Conservation (phyloP, 2,113 vertebrate species). For the Triplophysa rosa region DNA sequence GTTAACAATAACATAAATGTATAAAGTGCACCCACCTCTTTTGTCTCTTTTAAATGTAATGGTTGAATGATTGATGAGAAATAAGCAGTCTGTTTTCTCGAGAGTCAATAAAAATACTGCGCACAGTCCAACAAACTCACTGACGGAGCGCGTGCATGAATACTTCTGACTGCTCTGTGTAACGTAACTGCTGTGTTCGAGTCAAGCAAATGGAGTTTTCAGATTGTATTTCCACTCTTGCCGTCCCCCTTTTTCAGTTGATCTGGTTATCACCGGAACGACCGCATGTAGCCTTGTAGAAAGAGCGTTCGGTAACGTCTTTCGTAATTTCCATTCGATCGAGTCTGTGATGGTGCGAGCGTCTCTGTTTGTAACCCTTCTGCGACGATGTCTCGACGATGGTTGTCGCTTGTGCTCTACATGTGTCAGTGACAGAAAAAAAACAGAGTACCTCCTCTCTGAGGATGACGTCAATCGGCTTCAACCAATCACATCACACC, state of each 20-base stretch:
- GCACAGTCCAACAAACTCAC: constrained; percentile 52
- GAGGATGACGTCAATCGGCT: constrained; percentile 75
- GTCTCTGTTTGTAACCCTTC: constrained; percentile 22
- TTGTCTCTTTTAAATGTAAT: constrained; percentile 60
- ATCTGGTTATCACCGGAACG: constrained; percentile 49
- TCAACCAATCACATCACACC: constrained; percentile 79
- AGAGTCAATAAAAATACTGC: background rate
- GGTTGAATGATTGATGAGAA: constrained; percentile 47
- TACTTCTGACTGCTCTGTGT: background rate
- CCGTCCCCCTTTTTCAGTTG: constrained; percentile 52
- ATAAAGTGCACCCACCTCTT: constrained; percentile 64
- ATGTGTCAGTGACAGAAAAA: constrained; percentile 90
- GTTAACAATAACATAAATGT: background rate
- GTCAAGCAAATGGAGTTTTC: constrained; percentile 73
- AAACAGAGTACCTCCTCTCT: constrained; percentile 73
- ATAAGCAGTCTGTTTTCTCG: constrained; percentile 36
- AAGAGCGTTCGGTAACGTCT: background rate
- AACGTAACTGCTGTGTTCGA: constrained; percentile 31
- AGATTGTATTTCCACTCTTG: constrained; percentile 79
- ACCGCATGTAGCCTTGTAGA: constrained; percentile 15
- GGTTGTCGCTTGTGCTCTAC: constrained; percentile 70
- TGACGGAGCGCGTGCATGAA: constrained; percentile 24
- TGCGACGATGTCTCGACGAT: constrained; percentile 42
- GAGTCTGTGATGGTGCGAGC: constrained; percentile 1
- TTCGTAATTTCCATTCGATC: constrained; percentile 39